Conservation (phyloP, 92 coral and sea anemone genomes). For the Desmophyllum pertusum region DNA sequence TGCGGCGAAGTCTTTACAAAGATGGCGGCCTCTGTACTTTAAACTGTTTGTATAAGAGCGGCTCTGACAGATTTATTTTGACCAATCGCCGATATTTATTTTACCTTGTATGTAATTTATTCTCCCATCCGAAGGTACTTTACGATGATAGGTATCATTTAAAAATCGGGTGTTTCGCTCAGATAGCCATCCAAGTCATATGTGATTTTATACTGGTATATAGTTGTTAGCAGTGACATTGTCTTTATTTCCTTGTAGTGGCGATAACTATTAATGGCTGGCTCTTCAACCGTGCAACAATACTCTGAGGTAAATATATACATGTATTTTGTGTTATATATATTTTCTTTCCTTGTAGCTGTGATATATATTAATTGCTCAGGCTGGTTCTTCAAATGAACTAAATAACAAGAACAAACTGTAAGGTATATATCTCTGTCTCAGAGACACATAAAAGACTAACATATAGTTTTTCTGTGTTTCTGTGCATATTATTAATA, state of each 20-base stretch:
- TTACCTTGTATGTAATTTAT: neutral
- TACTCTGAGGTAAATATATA: conserved; percentile 6
- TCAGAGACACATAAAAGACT: too few relatives aligned
- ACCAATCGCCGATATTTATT: conserved; percentile 12
- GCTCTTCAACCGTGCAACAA: neutral
- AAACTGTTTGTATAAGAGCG: neutral
- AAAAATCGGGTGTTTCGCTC: neutral
- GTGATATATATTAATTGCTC: neutral
- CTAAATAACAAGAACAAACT: neutral
- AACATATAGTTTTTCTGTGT: neutral
- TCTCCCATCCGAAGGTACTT: neutral
- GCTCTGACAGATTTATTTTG: neutral
- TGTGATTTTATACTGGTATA: neutral
- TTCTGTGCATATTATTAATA: neutral
- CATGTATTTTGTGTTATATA: neutral
- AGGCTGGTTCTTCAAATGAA: neutral
- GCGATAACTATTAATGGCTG: neutral
- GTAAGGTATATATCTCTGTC: neutral
- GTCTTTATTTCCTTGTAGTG: neutral
- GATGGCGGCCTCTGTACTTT: neutral
- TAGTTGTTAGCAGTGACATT: neutral
- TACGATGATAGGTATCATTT: neutral
- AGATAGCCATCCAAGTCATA: neutral
- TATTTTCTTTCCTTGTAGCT: neutral
- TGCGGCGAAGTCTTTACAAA: neutral